A percentile compares a stretch with the other conserved stretches of the same genome.
Evolutionary conservation across 2,888 invertebrate genomes (phyloP).

Genomic region (Alloplasta piceator): DNA sequence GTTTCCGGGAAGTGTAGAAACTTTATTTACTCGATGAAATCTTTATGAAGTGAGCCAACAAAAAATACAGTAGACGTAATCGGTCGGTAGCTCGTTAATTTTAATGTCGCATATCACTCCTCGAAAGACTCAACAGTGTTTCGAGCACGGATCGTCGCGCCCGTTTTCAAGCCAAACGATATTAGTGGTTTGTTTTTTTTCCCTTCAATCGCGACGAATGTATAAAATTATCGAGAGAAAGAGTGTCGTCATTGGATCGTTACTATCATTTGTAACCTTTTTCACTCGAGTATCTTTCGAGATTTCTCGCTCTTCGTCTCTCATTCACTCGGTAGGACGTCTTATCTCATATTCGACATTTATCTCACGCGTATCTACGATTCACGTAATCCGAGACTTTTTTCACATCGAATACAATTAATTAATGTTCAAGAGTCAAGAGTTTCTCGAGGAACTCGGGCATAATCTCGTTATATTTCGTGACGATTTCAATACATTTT

Average conservation of each 20-base stretch:
- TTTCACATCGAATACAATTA: conserved; percentile 45
- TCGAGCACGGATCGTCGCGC: conserved; percentile 28
- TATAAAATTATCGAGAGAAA: conserved; percentile 52
- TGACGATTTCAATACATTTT: too few species aligned
- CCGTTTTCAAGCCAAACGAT: not conserved
- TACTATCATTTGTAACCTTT: conserved; percentile 58
- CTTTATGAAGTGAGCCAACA: not conserved
- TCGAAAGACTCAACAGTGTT: conserved; percentile 28
- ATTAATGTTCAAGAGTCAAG: conserved; percentile 52
- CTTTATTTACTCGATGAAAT: conserved; percentile 8
- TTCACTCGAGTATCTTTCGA: conserved; percentile 33
- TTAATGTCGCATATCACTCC: conserved; percentile 44
- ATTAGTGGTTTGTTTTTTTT: conserved; percentile 24
- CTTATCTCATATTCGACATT: conserved; percentile 47
- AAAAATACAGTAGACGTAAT: conserved; percentile 11
- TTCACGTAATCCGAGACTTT: conserved; percentile 37
- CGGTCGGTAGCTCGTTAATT: conserved; percentile 44
- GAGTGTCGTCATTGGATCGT: conserved; percentile 58
- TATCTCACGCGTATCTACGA: conserved; percentile 4
- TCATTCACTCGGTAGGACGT: not conserved
- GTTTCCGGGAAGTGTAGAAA: conserved; percentile 25
- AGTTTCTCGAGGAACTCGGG: conserved; percentile 12
- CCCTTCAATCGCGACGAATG: conserved; percentile 3
- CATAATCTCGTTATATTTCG: conserved; percentile 8
- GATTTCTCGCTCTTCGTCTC: conserved; percentile 7